Evolutionary conservation across 2,797 vertebrate genomes (phyloP).

Genomic region (Salarias fasciatus): DNA sequence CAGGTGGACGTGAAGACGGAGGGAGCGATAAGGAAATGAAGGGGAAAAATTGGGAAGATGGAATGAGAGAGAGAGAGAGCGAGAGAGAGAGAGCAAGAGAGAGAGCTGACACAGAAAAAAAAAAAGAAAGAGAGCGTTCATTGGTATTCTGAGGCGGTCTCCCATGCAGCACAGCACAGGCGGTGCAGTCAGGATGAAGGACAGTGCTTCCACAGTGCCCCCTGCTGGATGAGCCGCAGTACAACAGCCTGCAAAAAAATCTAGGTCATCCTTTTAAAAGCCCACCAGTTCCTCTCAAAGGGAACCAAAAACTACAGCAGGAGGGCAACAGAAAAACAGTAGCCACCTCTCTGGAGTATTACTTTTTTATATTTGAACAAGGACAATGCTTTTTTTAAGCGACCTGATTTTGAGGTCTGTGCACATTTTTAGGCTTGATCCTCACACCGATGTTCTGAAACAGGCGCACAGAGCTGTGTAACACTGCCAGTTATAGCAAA

Average conservation of each 20-base stretch:
- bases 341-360: slow-evolving; percentile 60
- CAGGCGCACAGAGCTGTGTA: background rate
- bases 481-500: too few species aligned
- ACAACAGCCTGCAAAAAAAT: slow-evolving; percentile 47
- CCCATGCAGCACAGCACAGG: slow-evolving; percentile 78
- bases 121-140: slow-evolving; percentile 51
- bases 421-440: slow-evolving; percentile 28
- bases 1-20: slow-evolving; percentile 56
- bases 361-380: slow-evolving; percentile 57
- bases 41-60: slow-evolving; percentile 27
- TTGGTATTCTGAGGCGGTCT: slow-evolving; percentile 83
- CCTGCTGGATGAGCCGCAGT: slow-evolving; percentile 58
- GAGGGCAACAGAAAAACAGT: slow-evolving; percentile 53
- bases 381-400: slow-evolving; percentile 64
- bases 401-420: slow-evolving; percentile 71
- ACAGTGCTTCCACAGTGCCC: slow-evolving; percentile 70
- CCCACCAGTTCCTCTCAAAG: slow-evolving; percentile 59
- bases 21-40: slow-evolving; percentile 37
- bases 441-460: background rate
- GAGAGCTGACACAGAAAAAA: slow-evolving; percentile 39
- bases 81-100: slow-evolving; percentile 2
- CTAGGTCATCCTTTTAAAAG: slow-evolving; percentile 79
- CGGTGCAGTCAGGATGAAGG: slow-evolving; percentile 19
- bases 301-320: slow-evolving; percentile 64
- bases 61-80: too few species aligned